Evolutionary conservation across 23 tunicate species (phyloP), one percentile per base, ranked within the genome.

Genomic region (Trididemnum nubilum): DNA sequence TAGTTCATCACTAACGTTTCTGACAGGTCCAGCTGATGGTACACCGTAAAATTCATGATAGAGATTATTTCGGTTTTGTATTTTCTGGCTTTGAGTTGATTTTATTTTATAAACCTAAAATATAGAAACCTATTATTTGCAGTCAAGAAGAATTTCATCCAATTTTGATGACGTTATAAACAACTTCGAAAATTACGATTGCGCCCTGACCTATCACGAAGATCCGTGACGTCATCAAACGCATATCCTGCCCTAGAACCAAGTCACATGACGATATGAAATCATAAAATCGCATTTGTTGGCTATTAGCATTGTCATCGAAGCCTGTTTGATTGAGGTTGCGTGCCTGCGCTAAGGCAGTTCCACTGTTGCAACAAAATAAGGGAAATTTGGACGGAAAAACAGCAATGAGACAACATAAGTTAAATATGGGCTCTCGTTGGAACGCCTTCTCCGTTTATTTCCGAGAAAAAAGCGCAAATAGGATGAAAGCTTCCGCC

Each of bases 191-290:
- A 44, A 44, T 15, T 44, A 44, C 15, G 22, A 12, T 61, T 26
- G 25, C n/a, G 28, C 67, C 29, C 29, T 24, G 67, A 22, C 3
- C 67, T 61, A 61, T 61, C 67, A 61, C 67, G 67, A 61, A 61
- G 18, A 12, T 22, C 22, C 18, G 26, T 61, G 26, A 61, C 67
- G 67, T 61, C 67, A 61, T 61, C 67, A 61, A 61, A 61, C 67
- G 67, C 29, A 61, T 26, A 21, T 61, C 67, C 67, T 61, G 22
- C 26, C 5, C 67, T 9, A 44, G 54, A 9, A 44, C 15, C 15
- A 7, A 7, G 54, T 44, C 54, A 44, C 54, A 44, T 44, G 54
- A 44, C 54, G 15, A 9, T 44, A 44, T 15, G 54, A 44, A 9
- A 15, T 44, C 54, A 44, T 44, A 44, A 44, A 44, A 44, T 9